Conservation (phyloP, 2,888 invertebrate species). For the Acleris emargana region DNA sequence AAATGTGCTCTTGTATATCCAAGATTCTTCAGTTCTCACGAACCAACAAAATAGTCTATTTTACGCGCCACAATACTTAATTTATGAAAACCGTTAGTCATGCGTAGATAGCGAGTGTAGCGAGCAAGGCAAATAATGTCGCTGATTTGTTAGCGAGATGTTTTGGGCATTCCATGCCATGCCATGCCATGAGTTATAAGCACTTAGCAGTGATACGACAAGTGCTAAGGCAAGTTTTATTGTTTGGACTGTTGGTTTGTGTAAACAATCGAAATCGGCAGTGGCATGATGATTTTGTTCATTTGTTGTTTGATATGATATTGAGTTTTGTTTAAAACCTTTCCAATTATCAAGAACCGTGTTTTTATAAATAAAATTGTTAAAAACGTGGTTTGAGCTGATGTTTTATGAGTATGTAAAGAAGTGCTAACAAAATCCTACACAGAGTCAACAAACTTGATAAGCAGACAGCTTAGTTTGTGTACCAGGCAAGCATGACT, state of each 20-base stretch:
- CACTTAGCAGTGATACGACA: constrained; percentile 28
- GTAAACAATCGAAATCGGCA: constrained; percentile 15
- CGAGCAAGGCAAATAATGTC: constrained; percentile 19
- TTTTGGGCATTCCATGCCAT: constrained; percentile 31
- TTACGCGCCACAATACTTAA: constrained; percentile 54
- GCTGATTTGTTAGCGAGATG: constrained; percentile 22
- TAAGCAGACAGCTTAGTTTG: not conserved
- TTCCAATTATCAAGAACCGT: no score
- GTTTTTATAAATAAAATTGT: no score
- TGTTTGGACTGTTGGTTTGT: constrained; percentile 6
- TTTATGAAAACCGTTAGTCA: constrained; percentile 53
- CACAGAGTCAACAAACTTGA: constrained; percentile 3
- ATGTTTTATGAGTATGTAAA: no score
- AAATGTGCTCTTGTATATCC: constrained; percentile 1
- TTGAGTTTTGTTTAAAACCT: no score
- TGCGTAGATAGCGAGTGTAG: constrained; percentile 43
- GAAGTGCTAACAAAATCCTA: no score
- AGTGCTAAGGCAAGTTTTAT: constrained; percentile 25
- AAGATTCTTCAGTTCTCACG: constrained; percentile 62
- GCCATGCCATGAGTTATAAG: constrained; percentile 26
- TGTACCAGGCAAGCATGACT: constrained; percentile 14
- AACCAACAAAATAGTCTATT: constrained; percentile 57
- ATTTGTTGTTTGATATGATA: no score
- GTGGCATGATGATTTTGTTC: constrained; percentile 2
- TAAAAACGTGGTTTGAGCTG: no score